Evolutionary conservation across 2,797 vertebrate genomes (phyloP).

Genomic region (Phylloscopus collybita): DNA sequence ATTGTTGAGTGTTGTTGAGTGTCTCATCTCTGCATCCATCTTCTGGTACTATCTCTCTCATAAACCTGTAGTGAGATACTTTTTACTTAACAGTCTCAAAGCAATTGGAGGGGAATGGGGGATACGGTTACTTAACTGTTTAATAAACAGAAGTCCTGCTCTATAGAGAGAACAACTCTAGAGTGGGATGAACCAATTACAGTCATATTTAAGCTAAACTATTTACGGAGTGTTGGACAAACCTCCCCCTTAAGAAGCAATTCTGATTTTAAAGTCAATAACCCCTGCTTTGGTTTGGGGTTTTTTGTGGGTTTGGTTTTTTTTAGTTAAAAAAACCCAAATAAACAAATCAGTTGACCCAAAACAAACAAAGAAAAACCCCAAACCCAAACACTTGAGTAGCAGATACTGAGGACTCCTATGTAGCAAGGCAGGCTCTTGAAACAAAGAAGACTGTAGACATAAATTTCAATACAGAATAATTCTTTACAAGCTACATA

Average conservation of each 20-base stretch:
- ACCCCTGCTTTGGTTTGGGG: background rate
- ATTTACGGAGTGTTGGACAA: background rate
- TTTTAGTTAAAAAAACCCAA: background rate
- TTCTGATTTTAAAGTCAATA: background rate
- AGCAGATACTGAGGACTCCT: background rate
- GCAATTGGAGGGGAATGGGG: background rate
- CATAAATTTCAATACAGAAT: background rate
- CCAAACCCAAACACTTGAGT: background rate
- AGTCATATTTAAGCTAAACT: background rate
- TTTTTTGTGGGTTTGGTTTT: background rate
- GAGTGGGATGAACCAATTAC: background rate
- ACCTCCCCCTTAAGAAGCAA: background rate
- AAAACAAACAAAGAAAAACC: background rate
- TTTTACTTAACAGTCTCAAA: background rate
- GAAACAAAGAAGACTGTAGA: background rate
- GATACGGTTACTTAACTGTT: background rate
- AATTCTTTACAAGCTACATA: constrained; percentile 1
- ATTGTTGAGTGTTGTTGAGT: background rate
- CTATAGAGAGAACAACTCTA: background rate
- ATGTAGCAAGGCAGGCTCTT: background rate
- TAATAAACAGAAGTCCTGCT: background rate
- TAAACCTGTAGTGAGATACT: background rate
- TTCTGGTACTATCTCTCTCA: background rate
- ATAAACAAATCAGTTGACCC: background rate
- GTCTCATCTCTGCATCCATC: background rate